Evolutionary conservation across 2,113 vertebrate genomes (phyloP), one percentile per base, ranked within the genome.

Genomic region (Chrysochloris asiatica): DNA sequence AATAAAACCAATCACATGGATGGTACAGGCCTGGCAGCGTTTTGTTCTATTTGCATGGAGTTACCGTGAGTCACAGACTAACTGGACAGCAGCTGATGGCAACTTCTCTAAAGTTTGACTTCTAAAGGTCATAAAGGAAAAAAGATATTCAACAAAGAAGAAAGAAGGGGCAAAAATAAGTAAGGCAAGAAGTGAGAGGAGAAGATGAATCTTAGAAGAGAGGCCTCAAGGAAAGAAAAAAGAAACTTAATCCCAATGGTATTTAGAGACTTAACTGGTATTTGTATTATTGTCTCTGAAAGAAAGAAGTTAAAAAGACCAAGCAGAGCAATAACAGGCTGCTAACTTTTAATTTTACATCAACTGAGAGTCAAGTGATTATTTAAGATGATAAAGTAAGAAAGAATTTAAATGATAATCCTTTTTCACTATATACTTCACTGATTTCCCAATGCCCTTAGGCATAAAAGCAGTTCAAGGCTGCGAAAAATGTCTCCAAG

Each of bases 51-150:
- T 36, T 67, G n/a, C 33, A 67, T 21, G n/a, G n/a, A 16, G 33
- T n/a, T n/a, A 67, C 65, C n/a, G 19, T 19, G 16, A 67, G 17
- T 36, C 65, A 67, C 17, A 67, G 8, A 8, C 56, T 8, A 26
- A 8, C 56, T 28, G 26, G 65, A 67, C n/a, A 36, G 33, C 65
- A 67, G 33, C n/a, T 67, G 21, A 67, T 7, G 9, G n/a, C n/a
- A n/a, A n/a, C n/a, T n/a, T 59, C 56, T 59, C 56, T 59, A 59
- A 26, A 28, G 28, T 59, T 26, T 59, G 24, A 59, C 56, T 28
- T 50, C 84, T 88, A n/a, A 90, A 79, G 82, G 54, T 86, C 3
- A 48, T 24, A 59, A 76, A 83, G 86, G 72, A 73, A 43, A 50
- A 69, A 17, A 56, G 47, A 24, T 28, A 41, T 10, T 26, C 36